These are phyloP conservation scores for Pteropus rufus DNA, from an alignment of 2,797 vertebrate genomes.

Conservation along the genomic window DNA sequence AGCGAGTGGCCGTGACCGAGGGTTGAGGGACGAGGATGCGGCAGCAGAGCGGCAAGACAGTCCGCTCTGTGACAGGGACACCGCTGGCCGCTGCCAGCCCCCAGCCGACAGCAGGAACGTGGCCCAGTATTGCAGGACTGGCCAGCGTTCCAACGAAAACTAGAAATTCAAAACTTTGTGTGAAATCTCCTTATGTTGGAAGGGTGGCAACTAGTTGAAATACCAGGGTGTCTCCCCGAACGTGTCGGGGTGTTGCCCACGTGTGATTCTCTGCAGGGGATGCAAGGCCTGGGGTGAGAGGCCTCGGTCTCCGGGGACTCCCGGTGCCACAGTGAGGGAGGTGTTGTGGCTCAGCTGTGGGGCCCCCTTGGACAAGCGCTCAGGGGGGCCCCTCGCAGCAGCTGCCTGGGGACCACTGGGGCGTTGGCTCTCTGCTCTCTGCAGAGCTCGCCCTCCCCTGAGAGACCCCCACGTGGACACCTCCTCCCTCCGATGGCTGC, in stretches of 20 bases:
- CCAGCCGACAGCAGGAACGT: neutral
- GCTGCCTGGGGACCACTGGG: accelerated
- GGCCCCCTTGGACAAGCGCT: no score
- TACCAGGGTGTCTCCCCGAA: neutral
- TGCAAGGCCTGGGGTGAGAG: neutral
- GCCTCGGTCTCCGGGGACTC: neutral
- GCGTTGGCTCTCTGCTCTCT: neutral
- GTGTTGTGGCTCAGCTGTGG: accelerated
- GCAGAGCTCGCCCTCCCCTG: no score
- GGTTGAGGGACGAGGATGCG: accelerated
- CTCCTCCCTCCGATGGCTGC: neutral
- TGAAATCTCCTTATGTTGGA: neutral
- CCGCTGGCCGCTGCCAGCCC: neutral
- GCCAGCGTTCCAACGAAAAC: accelerated
- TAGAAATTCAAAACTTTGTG: neutral
- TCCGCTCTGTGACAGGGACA: neutral
- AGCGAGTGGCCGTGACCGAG: neutral
- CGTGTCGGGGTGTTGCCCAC: neutral
- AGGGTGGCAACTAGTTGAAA: neutral
- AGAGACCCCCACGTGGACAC: neutral
- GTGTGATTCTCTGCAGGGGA: neutral
- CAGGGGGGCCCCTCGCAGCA: accelerated
- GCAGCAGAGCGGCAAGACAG: neutral
- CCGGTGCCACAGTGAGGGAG: neutral
- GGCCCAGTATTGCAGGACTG: neutral